Percentiles rank a stretch among this genome's conserved stretches.
Evolutionary conservation across 1,140 invertebrate species (phyloP).

Genomic region (Ostrea denselamellosa): DNA sequence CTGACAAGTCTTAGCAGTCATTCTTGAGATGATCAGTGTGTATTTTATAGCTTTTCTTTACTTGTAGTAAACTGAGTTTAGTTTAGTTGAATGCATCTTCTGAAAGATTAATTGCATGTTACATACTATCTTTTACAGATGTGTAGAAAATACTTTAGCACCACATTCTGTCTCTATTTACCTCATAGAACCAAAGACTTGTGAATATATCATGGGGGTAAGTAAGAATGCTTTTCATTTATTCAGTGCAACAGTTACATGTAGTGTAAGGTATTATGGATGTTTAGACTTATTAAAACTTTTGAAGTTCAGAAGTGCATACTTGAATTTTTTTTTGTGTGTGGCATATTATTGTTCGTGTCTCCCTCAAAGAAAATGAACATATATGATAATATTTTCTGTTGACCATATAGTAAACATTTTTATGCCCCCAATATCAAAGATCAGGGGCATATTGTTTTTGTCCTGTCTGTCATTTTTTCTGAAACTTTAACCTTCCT

Average conservation of each 20-base stretch:
- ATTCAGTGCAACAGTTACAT: no score
- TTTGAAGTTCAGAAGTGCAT: not conserved
- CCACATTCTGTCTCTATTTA: slow-evolving; percentile 91
- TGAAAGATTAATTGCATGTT: not conserved
- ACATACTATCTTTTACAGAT: slow-evolving; percentile 67
- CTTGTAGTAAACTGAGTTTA: no score
- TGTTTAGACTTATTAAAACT: not conserved
- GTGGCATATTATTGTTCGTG: not conserved
- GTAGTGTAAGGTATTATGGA: no score
- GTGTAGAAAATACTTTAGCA: slow-evolving; percentile 79
- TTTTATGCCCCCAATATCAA: no score
- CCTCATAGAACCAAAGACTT: slow-evolving; percentile 92
- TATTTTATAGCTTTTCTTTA: no score
- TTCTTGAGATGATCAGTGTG: not conserved
- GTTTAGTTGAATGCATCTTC: no score
- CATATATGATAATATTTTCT: no score
- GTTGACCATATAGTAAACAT: no score
- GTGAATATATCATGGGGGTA: slow-evolving; percentile 90
- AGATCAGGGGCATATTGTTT: no score
- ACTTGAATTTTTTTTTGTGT: no score
- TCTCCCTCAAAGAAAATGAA: not conserved
- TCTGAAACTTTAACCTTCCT: no score
- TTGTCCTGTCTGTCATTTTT: no score
- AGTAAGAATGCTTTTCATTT: slow-evolving; percentile 48
- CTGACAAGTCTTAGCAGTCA: not conserved